phyloP scores from a whole-genome alignment of 1,140 invertebrate species.

The Brachionus rotundiformis region DNA sequence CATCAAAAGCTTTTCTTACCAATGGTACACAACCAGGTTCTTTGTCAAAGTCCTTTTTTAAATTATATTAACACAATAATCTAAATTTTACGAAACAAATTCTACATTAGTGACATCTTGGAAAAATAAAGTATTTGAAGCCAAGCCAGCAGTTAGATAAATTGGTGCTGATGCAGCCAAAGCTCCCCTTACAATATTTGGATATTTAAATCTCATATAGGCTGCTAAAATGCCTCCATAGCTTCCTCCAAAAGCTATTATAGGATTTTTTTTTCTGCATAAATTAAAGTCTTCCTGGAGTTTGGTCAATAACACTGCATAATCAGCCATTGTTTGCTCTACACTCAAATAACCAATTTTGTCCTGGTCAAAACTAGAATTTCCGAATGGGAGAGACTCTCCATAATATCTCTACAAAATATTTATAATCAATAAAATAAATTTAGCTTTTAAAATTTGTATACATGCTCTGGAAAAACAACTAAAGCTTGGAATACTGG shows the following conservation, averaged over 20 bases:
- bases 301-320: slow-evolving; percentile 76
- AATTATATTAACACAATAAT: neutral
- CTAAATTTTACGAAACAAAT: neutral
- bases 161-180: slow-evolving; percentile 92
- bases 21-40: slow-evolving; percentile 49
- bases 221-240: slow-evolving; percentile 91
- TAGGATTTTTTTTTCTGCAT: slow-evolving; percentile 68
- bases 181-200: slow-evolving; percentile 78
- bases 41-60: slow-evolving; percentile 40
- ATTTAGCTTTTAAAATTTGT: neutral
- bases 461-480: slow-evolving; percentile 81
- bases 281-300: slow-evolving; percentile 65
- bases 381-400: slow-evolving; percentile 79
- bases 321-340: slow-evolving; percentile 91
- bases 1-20: slow-evolving; percentile 43
- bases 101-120: slow-evolving; percentile 45
- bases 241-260: slow-evolving; percentile 88
- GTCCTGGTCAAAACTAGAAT: slow-evolving; percentile 63
- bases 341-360: slow-evolving; percentile 78
- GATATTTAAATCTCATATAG: slow-evolving; percentile 94
- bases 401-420: slow-evolving; percentile 80
- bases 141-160: slow-evolving; percentile 61
- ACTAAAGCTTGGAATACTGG: slow-evolving; percentile 76
- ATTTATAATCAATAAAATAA: neutral
- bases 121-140: slow-evolving; percentile 22